Conservation (phyloP, 2,888 invertebrate genomes). For the Lasioglossum lativentre region DNA sequence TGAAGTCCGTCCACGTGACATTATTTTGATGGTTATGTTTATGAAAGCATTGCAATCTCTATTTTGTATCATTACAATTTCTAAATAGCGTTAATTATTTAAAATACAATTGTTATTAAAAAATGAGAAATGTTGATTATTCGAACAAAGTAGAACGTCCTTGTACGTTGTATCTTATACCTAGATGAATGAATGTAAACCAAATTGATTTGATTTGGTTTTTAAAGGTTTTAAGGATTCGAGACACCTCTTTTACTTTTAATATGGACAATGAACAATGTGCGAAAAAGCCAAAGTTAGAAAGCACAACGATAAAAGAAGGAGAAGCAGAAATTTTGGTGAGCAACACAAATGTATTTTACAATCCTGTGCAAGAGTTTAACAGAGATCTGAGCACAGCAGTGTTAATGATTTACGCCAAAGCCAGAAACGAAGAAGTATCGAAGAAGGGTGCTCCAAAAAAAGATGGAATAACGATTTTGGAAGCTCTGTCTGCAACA, state of each 20-base stretch:
- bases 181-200: neutral
- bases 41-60: neutral
- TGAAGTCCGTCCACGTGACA: neutral
- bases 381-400: slow-evolving; percentile 96
- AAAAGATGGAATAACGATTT: slow-evolving; percentile 87
- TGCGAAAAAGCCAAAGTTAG: slow-evolving; percentile 55
- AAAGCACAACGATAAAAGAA: slow-evolving; percentile 86
- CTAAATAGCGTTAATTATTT: neutral
- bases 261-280: slow-evolving; percentile 57
- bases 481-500: slow-evolving; percentile 98
- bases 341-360: slow-evolving; percentile 93
- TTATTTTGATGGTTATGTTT: neutral
- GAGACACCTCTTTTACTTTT: neutral
- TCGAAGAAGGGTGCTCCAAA: slow-evolving; percentile 1
- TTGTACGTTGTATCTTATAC: neutral
- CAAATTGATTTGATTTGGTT: slow-evolving; percentile 8
- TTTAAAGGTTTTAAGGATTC: neutral
- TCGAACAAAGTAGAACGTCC: neutral
- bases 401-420: slow-evolving; percentile 89
- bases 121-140: neutral
- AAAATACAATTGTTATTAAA: neutral
- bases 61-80: neutral
- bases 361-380: slow-evolving; percentile 99
- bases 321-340: slow-evolving; percentile 92
- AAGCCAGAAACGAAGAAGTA: slow-evolving; percentile 83